phyloP scores from a whole-genome alignment of 2,888 invertebrate genomes.

The Hydriomena furcata region DNA sequence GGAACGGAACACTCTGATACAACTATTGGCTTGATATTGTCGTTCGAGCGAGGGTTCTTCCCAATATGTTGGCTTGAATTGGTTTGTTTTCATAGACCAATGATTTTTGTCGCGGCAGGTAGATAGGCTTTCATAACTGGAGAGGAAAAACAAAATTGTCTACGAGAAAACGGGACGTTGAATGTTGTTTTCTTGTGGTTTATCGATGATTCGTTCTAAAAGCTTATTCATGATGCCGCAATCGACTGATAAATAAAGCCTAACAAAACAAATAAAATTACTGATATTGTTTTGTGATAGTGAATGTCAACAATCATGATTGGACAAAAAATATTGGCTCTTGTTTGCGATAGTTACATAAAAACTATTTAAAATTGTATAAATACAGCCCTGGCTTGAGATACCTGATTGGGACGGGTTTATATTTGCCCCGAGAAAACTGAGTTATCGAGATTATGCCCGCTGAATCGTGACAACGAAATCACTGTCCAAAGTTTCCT shows the following conservation, averaged over 20 bases:
- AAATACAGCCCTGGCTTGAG: constrained; percentile 18
- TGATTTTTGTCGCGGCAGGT: constrained; percentile 42
- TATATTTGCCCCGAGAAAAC: constrained; percentile 47
- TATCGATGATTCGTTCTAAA: constrained; percentile 2
- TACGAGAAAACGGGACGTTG: constrained; percentile 6
- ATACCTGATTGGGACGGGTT: constrained; percentile 39
- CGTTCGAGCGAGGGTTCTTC: constrained; percentile 45
- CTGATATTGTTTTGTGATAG: neutral
- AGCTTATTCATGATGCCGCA: constrained; percentile 4
- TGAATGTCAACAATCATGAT: neutral
- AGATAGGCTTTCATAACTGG: constrained; percentile 33
- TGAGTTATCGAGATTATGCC: constrained; percentile 52
- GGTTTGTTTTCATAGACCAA: constrained; percentile 49
- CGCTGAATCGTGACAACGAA: constrained; percentile 50
- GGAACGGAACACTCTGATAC: constrained; percentile 49
- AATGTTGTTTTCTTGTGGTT: constrained; percentile 12
- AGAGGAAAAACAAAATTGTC: constrained; percentile 35
- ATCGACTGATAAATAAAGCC: neutral
- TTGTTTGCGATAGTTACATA: neutral
- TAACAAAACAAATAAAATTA: neutral
- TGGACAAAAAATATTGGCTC: neutral
- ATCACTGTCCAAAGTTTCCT: constrained; percentile 45
- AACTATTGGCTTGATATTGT: constrained; percentile 58
- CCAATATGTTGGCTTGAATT: constrained; percentile 49
- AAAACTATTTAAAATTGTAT: neutral